Evolutionary conservation across 2,888 invertebrate genomes (phyloP).

Genomic region (Megalurothrips usitatus): DNA sequence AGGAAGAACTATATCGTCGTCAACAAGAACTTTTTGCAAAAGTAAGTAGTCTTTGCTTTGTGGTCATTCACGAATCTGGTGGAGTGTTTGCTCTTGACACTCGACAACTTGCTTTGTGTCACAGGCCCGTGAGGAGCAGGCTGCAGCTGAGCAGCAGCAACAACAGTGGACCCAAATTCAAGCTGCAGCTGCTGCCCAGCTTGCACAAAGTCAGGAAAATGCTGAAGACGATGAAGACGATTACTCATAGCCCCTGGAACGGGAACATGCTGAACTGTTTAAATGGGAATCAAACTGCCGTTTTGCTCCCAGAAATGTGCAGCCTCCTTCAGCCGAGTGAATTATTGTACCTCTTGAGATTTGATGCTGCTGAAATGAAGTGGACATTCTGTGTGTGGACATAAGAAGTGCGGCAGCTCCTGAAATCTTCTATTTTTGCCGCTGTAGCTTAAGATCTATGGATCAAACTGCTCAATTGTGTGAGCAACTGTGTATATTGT

Average conservation of each 20-base stretch:
- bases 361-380: too few species aligned
- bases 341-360: too few species aligned
- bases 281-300: too few species aligned
- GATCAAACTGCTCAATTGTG: too few species aligned
- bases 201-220: constrained; percentile 49
- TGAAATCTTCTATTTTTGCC: too few species aligned
- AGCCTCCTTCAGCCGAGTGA: too few species aligned
- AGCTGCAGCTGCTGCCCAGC: constrained; percentile 59
- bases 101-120: constrained; percentile 16
- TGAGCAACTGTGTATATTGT: not conserved
- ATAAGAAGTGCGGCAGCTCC: too few species aligned
- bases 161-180: constrained; percentile 60
- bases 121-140: constrained; percentile 83
- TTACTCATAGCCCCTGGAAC: constrained; percentile 37
- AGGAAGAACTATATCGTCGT: constrained; percentile 91
- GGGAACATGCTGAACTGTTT: too few species aligned
- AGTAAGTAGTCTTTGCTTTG: constrained; percentile 41
- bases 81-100: constrained; percentile 8
- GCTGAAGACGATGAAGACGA: constrained; percentile 54
- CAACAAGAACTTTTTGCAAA: constrained; percentile 97
- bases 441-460: too few species aligned
- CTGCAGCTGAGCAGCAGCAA: constrained; percentile 83
- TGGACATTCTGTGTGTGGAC: too few species aligned
- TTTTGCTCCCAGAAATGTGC: too few species aligned
- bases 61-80: too few species aligned